Evolutionary conservation across 2,888 invertebrate genomes (phyloP).

Genomic region (Peribatodes rhomboidaria): DNA sequence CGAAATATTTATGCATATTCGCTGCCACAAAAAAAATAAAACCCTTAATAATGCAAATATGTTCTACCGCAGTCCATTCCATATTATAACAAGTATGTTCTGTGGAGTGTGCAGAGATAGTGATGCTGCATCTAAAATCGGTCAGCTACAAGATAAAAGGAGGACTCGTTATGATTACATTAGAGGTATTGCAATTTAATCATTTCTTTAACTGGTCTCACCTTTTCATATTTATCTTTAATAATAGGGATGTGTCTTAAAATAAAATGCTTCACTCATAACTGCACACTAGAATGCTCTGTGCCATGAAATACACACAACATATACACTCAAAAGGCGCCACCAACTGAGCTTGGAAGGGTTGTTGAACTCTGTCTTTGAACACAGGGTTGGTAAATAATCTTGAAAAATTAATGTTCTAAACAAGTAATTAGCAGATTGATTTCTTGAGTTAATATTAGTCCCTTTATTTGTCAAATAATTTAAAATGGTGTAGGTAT

Average conservation of each 20-base stretch:
- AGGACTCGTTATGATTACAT: slow-evolving; percentile 75
- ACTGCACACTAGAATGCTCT: too few relatives aligned
- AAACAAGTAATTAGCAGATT: too few relatives aligned
- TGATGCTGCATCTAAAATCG: slow-evolving; percentile 87
- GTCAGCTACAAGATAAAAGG: slow-evolving; percentile 89
- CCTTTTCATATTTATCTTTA: background rate
- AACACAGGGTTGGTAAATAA: too few relatives aligned
- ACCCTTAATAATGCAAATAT: slow-evolving; percentile 83
- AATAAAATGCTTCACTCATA: background rate
- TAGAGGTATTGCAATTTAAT: slow-evolving; percentile 64
- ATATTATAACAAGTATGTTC: slow-evolving; percentile 89
- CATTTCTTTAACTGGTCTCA: background rate
- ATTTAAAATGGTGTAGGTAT: background rate
- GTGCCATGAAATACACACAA: too few relatives aligned
- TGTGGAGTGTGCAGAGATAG: slow-evolving; percentile 89
- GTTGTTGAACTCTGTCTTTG: too few relatives aligned
- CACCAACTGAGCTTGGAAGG: too few relatives aligned
- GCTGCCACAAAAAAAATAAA: slow-evolving; percentile 90
- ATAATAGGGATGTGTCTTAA: too few relatives aligned
- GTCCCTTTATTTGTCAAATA: background rate
- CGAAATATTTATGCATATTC: slow-evolving; percentile 89
- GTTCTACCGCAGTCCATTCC: slow-evolving; percentile 90
- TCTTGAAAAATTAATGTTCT: too few relatives aligned
- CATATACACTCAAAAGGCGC: too few relatives aligned
- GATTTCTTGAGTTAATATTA: too few relatives aligned